These are phyloP conservation scores for Beris chalybata DNA, from an alignment of 2,888 invertebrate species.

Conservation along the genomic window DNA sequence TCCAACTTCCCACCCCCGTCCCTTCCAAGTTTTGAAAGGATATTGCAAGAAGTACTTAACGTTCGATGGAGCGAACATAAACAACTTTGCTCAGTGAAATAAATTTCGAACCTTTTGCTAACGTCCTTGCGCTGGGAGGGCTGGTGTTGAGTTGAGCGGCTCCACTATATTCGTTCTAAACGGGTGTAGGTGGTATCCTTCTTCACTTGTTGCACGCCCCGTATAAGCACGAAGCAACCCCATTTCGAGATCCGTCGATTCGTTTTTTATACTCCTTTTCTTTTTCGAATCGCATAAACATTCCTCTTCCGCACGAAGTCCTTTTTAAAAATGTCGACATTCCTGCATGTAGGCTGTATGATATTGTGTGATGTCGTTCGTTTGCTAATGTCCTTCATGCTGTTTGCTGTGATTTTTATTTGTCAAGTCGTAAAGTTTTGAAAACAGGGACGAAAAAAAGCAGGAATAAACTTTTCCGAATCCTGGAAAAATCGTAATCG, in stretches of 20 bases:
- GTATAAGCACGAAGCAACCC: not conserved
- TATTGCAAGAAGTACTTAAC: too few relatives aligned
- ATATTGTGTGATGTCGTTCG: conserved; percentile 3
- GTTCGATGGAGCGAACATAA: conserved; percentile 13
- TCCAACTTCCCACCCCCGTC: too few relatives aligned
- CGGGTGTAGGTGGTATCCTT: conserved; percentile 1
- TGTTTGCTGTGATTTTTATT: conserved; percentile 30
- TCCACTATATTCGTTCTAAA: too few relatives aligned
- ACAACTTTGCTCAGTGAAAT: conserved; percentile 22
- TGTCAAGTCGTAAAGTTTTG: conserved; percentile 27
- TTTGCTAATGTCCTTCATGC: conserved; percentile 16
- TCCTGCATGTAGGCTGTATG: conserved; percentile 19
- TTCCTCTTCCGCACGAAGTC: conserved; percentile 27
- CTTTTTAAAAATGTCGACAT: conserved; percentile 17
- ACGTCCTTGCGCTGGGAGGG: too few relatives aligned
- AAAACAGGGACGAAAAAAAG: conserved; percentile 16
- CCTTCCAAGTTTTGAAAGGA: too few relatives aligned
- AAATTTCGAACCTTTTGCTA: conserved; percentile 17
- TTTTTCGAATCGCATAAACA: conserved; percentile 27
- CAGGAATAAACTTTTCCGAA: conserved; percentile 19
- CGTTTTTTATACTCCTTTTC: not conserved
- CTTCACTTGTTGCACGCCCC: conserved; percentile 22
- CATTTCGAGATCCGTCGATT: conserved; percentile 7
- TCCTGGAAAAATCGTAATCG: conserved; percentile 33
- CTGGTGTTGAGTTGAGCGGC: too few relatives aligned